A percentile compares a stretch with the other conserved stretches of the same genome.
phyloP scores from a whole-genome alignment of 2,113 vertebrate genomes.

The Callopanchax toddi region DNA sequence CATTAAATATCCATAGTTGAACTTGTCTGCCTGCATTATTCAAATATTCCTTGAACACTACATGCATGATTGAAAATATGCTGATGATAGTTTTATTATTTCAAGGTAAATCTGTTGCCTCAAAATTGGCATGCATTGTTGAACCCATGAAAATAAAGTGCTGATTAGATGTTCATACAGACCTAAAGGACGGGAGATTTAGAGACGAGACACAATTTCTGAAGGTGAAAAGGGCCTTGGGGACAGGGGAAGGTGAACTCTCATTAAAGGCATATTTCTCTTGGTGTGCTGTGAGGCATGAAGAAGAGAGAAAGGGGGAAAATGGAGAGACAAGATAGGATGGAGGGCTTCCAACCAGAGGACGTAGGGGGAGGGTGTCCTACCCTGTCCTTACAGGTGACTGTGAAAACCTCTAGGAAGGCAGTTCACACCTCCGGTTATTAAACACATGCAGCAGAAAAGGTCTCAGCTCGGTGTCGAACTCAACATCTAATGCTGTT shows the following conservation, averaged over 20 bases:
- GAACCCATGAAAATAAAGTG: slow-evolving; percentile 24
- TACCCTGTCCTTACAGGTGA: slow-evolving; percentile 61
- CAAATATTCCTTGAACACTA: neutral
- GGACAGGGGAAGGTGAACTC: slow-evolving; percentile 45
- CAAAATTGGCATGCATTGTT: slow-evolving; percentile 23
- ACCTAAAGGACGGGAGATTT: slow-evolving; percentile 16
- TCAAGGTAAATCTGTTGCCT: slow-evolving; percentile 21
- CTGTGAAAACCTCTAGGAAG: slow-evolving; percentile 63
- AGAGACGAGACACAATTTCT: slow-evolving; percentile 39
- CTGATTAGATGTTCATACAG: slow-evolving; percentile 50
- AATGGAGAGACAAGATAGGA: slow-evolving; percentile 42
- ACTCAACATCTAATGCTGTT: slow-evolving; percentile 44
- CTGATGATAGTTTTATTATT: neutral
- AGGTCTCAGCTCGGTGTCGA: slow-evolving; percentile 61
- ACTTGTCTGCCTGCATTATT: slow-evolving; percentile 15
- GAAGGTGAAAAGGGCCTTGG: slow-evolving; percentile 65
- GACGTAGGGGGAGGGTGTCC: slow-evolving; percentile 49
- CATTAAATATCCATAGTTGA: slow-evolving; percentile 2
- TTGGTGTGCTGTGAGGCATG: slow-evolving; percentile 44
- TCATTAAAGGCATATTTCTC: slow-evolving; percentile 70
- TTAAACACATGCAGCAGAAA: slow-evolving; percentile 71
- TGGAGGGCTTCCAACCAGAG: slow-evolving; percentile 35
- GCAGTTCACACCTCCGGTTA: slow-evolving; percentile 71
- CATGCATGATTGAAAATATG: neutral
- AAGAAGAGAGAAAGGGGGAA: slow-evolving; percentile 33